phyloP scores from a whole-genome alignment of 1,140 invertebrate genomes.

The Artemia franciscana region DNA sequence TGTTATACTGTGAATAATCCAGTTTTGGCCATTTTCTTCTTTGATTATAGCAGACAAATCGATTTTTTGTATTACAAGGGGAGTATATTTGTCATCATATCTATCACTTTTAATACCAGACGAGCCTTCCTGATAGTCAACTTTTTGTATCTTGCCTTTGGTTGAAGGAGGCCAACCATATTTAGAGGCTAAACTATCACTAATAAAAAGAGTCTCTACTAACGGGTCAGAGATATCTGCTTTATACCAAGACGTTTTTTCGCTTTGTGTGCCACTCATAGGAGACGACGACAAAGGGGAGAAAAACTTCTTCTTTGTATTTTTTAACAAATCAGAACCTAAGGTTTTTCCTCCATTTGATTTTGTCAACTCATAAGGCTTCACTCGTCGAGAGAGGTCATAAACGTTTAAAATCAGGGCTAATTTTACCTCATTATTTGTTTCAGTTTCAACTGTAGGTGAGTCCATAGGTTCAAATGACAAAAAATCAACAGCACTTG shows the following conservation, averaged over 20 bases:
- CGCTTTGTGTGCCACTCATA: neutral
- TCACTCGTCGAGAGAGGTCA: neutral
- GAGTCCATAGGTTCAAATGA: neutral
- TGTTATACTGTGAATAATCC: conserved; percentile 31
- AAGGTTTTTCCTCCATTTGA: too few relatives aligned
- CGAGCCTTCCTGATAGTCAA: neutral
- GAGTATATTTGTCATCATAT: conserved; percentile 13
- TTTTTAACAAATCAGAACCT: neutral
- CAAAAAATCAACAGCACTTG: neutral
- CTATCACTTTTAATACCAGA: neutral
- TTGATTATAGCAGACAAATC: conserved; percentile 16
- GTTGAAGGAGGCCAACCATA: neutral
- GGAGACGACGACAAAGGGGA: neutral
- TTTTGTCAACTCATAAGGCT: neutral
- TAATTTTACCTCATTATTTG: neutral
- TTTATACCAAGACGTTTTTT: neutral
- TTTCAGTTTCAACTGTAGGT: neutral
- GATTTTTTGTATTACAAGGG: conserved; percentile 21
- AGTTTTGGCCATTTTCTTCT: conserved; percentile 17
- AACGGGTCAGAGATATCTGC: neutral
- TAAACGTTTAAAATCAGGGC: neutral
- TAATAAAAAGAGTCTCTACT: neutral
- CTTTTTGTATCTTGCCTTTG: neutral
- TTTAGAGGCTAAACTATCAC: neutral
- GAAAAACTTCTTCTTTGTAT: neutral